Base-by-base conservation (phyloP, 2,113 vertebrate genomes). In the Saguinus midas region DNA sequence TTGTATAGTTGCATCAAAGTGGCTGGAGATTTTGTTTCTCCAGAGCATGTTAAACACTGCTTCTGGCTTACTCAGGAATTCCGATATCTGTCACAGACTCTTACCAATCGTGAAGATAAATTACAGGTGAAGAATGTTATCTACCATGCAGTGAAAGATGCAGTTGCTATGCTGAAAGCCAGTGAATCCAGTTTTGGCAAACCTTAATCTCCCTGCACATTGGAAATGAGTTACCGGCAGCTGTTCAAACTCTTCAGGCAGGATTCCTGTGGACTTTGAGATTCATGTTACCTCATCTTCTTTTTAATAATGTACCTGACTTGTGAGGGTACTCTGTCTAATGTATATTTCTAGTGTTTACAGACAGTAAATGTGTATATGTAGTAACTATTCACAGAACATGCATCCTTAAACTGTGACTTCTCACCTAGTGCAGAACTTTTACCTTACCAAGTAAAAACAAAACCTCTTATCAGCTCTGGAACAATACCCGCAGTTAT, bases 11-110 rank as follows among this genome's bases (percentile, higher is more conserved):
- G 99, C 97, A 99, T 99, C 98, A 99, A 99, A 98, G 99, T 99
- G 92, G 99, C 99, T 40, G 99, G 99, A 98, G 99, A 99, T 96
- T 99, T 99, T 97, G 99, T 99, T 97, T 99, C 99, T 85, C 99
- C 99, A 94, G 99, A 99, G 95, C 99, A 99, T 55, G 99, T 99
- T 82, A 99, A 99, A 94, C 99, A 99, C 79, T 99, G 99, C 96
- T 99, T 99, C 98, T 99, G 99, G 97, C 98, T 99, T 87, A 99
- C 99, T 98, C 99, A 99, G 98, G 99, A 99, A 98, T 99, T 99
- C 97, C 98, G 99, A 3, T 98, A 99, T 90, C 97, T 99, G 96
- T 99, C 99, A 12, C 99, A 99, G 95, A 99, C 99, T 0, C 99
- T 99, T 87, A 99, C 99, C 0, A 99, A 99, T 97, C 99, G 99